phyloP scores from a whole-genome alignment of 2,888 invertebrate species.

The Nephrotoma appendiculata region DNA sequence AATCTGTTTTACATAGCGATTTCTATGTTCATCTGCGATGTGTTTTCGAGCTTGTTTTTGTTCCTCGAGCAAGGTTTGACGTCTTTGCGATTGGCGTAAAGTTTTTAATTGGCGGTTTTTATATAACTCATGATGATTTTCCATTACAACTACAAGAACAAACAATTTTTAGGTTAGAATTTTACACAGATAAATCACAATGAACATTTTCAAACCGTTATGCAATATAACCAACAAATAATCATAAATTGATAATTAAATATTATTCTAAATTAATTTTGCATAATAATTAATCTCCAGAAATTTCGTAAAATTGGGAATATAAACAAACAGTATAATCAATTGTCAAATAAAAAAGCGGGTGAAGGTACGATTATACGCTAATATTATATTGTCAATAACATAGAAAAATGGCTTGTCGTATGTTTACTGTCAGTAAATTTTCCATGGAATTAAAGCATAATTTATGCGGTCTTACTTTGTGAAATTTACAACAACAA shows the following conservation, averaged over 20 bases:
- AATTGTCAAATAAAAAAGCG: not conserved
- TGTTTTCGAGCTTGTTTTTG: slow-evolving; percentile 24
- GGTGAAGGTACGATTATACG: too few relatives aligned
- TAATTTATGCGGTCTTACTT: too few relatives aligned
- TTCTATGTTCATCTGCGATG: slow-evolving; percentile 19
- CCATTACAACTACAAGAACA: not conserved
- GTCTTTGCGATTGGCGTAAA: slow-evolving; percentile 19
- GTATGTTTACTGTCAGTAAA: too few relatives aligned
- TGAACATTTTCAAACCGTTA: not conserved
- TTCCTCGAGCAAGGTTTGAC: slow-evolving; percentile 19
- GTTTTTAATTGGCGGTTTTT: not conserved
- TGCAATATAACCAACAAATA: not conserved
- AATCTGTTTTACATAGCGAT: slow-evolving; percentile 9
- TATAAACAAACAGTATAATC: not conserved
- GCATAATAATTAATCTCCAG: not conserved
- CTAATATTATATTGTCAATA: too few relatives aligned
- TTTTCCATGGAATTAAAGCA: too few relatives aligned
- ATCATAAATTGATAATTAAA: not conserved
- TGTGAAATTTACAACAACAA: too few relatives aligned
- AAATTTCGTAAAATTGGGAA: not conserved
- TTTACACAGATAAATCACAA: not conserved
- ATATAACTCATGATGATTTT: not conserved
- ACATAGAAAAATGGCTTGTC: too few relatives aligned
- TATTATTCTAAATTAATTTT: not conserved
- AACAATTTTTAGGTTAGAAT: not conserved